Percentiles rank a stretch among this genome's conserved stretches.
Conservation (phyloP, 2,797 vertebrate species). For the Merluccius polli region DNA sequence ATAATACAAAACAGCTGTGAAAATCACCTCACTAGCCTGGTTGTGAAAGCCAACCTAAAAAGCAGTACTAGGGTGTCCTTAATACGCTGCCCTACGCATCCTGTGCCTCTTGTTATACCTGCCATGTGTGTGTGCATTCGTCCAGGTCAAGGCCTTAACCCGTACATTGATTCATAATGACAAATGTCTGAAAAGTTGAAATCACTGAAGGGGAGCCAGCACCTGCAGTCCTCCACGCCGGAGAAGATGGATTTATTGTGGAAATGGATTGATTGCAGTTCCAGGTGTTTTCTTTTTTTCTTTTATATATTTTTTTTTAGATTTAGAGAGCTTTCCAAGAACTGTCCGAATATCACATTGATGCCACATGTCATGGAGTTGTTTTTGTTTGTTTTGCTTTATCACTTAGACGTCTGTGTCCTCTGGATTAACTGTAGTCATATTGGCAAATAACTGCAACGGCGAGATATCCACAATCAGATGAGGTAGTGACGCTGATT, state of each 20-base stretch:
- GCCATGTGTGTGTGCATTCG: background rate
- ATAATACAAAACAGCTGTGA: background rate
- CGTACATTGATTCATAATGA: background rate
- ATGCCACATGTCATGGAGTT: background rate
- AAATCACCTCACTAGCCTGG: background rate
- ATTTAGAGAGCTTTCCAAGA: background rate
- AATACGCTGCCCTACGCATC: background rate
- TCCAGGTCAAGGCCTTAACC: background rate
- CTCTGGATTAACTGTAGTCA: background rate
- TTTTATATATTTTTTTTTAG: background rate
- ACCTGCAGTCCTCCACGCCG: background rate
- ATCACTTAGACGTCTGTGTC: slow-evolving; percentile 1
- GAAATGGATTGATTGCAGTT: background rate
- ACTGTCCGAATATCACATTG: background rate
- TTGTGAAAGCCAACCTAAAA: background rate
- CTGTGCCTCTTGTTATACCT: background rate
- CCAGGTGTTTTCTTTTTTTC: background rate
- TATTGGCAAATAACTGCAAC: slow-evolving; percentile 26
- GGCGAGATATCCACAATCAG: slow-evolving; percentile 15
- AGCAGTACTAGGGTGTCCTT: background rate
- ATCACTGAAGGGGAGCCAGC: background rate
- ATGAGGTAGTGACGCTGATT: slow-evolving; percentile 31
- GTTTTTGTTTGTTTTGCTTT: background rate
- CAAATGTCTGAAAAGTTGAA: slow-evolving; percentile 1
- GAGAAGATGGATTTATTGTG: background rate